Evolutionary conservation across 2,113 vertebrate genomes (phyloP), one percentile per base, ranked within the genome.

Genomic region (Cromileptes altivelis): DNA sequence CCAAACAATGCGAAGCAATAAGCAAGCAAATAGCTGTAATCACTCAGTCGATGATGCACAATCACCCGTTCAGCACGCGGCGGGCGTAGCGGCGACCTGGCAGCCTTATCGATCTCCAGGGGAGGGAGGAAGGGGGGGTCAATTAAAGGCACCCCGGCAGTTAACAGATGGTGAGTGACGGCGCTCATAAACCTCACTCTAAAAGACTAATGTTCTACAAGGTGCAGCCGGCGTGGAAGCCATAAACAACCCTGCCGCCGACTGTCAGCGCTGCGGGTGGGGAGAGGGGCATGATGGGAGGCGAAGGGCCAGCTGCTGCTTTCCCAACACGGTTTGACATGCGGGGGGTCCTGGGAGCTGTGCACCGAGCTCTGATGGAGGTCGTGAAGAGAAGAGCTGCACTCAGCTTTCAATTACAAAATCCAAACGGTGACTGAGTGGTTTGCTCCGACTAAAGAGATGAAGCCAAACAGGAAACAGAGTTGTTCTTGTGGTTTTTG

Each of bases 181-280:
- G 82, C 30, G 67, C 85, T 90, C 88, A 75, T 84, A 76, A 91
- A 89, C 80, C 80, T 71, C 15, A 3, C 78, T 63, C 86, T 89
- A 88, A 85, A 90, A 91, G 88, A 88, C 85, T 82, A 86, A 92
- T 90, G 86, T 87, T 82, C 86, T 84, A 87, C 86, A 85, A 87
- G 77, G 80, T 40, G 80, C 80, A 83, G 80, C 33, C 42, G 17
- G 70, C 42, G 9, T 67, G 78, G 67, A 68, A 23, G 69, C 75
- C n/a, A 68, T 86, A 88, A 87, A 88, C 78, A 80, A 85, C 61
- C 58, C 72, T 13, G 61, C 69, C 1, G 42, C 78, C 47, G 73
- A 77, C 73, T 89, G 89, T 76, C 78, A 69, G 53, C 52, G 21
- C 85, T 6, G 77, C 30, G 19, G 75, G 69, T 18, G 86, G 67